These are phyloP conservation scores for Drosophila littoralis DNA, from an alignment of 1,140 invertebrate genomes.

Conservation along the genomic window DNA sequence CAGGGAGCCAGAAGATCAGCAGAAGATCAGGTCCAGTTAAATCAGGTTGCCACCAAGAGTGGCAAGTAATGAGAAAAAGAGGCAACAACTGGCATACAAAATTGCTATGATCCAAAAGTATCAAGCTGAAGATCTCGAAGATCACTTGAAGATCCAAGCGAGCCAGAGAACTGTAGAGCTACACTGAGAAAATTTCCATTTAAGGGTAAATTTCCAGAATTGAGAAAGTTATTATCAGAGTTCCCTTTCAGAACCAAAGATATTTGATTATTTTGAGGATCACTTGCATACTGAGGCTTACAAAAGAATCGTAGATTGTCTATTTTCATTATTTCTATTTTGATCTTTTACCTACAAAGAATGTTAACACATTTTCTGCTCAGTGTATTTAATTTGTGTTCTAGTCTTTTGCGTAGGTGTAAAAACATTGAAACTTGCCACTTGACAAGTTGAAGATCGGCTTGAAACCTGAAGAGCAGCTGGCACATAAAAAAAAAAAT, in stretches of 20 bases:
- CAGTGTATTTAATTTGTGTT: not conserved
- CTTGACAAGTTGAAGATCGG: constrained; percentile 19
- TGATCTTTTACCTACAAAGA: not conserved
- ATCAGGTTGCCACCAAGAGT: constrained; percentile 25
- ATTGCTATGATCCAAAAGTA: constrained; percentile 29
- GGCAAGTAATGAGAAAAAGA: not conserved
- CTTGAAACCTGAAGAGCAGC: constrained; percentile 4
- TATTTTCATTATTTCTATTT: too few species aligned
- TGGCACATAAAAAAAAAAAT: not conserved
- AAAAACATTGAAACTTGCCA: constrained; percentile 15
- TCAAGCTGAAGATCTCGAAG: constrained; percentile 4
- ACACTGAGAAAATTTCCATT: constrained; percentile 1
- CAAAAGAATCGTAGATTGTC: too few species aligned
- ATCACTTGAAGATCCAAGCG: not conserved
- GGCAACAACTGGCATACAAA: constrained; percentile 11
- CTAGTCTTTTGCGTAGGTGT: constrained; percentile 22
- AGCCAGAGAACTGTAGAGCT: not conserved
- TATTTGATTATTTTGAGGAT: too few species aligned
- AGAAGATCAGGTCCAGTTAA: not conserved
- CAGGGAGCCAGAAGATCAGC: constrained; percentile 6
- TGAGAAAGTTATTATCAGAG: too few species aligned
- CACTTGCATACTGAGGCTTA: too few species aligned
- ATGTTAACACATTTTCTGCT: not conserved
- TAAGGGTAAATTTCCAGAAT: too few species aligned
- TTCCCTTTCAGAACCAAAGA: too few species aligned